Conservation (phyloP, 1,140 invertebrate genomes). For the Thalassaphorura encarpata region DNA sequence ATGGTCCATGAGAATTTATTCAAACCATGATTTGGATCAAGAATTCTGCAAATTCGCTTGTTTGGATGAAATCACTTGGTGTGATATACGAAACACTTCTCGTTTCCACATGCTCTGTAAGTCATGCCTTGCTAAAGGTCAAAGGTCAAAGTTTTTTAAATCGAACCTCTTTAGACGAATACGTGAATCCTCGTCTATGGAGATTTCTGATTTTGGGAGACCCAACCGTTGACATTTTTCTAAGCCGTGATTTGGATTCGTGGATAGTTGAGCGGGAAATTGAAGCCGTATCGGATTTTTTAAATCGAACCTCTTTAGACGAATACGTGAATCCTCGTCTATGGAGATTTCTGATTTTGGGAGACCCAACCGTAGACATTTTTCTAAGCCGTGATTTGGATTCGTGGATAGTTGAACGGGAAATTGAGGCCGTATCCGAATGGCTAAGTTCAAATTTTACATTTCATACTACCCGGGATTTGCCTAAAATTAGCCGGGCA, state of each 20-base stretch:
- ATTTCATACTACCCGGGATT: slow-evolving; percentile 34
- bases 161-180: no score
- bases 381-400: slow-evolving; percentile 36
- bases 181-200: slow-evolving; percentile 25
- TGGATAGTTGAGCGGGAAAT: slow-evolving; percentile 32
- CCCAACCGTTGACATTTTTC: slow-evolving; percentile 34
- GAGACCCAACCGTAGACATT: slow-evolving; percentile 34
- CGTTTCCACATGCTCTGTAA: no score
- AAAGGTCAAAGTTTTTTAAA: no score
- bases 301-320: neutral
- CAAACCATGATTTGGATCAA: no score
- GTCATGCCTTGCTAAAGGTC: no score
- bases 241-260: slow-evolving; percentile 35
- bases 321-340: neutral
- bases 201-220: slow-evolving; percentile 35
- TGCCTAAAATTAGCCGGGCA: no score
- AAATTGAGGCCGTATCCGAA: slow-evolving; percentile 34
- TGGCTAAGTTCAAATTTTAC: slow-evolving; percentile 28
- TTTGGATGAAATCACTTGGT: no score
- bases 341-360: slow-evolving; percentile 36
- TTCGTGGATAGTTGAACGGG: slow-evolving; percentile 29
- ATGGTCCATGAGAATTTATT: no score
- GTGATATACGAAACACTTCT: no score
- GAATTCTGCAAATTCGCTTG: no score
- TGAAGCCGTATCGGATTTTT: slow-evolving; percentile 33